Conservation (phyloP, 2,113 vertebrate species). For the Verasper variegatus region DNA sequence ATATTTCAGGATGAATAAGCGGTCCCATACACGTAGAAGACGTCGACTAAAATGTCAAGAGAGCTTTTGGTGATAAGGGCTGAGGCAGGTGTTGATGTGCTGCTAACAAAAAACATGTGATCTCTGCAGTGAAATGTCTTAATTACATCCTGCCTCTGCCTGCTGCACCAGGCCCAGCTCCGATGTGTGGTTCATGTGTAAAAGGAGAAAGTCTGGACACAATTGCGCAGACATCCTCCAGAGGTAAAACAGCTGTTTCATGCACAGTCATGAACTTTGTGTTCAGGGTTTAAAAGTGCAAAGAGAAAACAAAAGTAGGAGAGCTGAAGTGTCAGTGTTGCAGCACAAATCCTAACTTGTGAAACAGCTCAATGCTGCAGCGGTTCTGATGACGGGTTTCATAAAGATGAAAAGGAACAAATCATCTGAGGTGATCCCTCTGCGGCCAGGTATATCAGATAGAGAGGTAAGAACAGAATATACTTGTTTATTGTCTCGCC, state of each 20-base stretch:
- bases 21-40: too few relatives aligned
- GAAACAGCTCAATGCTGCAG: not conserved
- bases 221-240: too few relatives aligned
- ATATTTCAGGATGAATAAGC: too few relatives aligned
- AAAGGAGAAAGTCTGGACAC: too few relatives aligned
- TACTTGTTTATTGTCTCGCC: conserved; percentile 49
- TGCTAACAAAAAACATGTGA: too few relatives aligned
- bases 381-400: conserved; percentile 4
- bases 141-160: too few relatives aligned
- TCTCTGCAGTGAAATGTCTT: too few relatives aligned
- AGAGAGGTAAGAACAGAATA: conserved; percentile 41
- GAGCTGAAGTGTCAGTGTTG: conserved; percentile 22
- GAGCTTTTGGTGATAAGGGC: too few relatives aligned
- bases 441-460: conserved; percentile 26
- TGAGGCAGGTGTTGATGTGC: too few relatives aligned
- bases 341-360: conserved; percentile 20
- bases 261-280: not conserved
- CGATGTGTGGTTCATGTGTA: too few relatives aligned
- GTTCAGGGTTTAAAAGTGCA: not conserved
- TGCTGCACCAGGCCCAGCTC: too few relatives aligned
- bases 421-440: conserved; percentile 58
- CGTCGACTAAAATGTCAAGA: not conserved
- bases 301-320: conserved; percentile 30
- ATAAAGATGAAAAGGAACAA: conserved; percentile 59
- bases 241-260: not conserved